Evolutionary conservation across 2,888 invertebrate species (phyloP).

Genomic region (Tetheella fluctuosa): DNA sequence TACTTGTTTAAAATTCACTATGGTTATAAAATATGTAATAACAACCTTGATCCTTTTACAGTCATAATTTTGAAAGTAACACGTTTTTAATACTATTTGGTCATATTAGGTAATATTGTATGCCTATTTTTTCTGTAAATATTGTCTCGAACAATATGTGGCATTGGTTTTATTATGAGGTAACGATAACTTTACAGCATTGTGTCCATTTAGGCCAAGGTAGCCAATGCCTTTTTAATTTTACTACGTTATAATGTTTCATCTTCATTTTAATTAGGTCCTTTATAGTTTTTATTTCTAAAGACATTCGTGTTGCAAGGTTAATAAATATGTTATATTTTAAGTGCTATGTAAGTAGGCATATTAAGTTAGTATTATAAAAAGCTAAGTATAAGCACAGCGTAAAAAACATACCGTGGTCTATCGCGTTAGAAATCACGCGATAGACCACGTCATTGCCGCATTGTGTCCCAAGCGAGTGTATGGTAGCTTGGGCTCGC

Average conservation of each 20-base stretch:
- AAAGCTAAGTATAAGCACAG: too few species aligned
- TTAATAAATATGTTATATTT: too few species aligned
- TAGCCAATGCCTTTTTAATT: background rate
- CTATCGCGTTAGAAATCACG: too few species aligned
- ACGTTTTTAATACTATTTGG: background rate
- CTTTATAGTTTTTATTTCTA: background rate
- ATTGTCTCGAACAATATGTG: background rate
- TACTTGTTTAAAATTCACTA: too few species aligned
- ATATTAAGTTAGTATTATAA: too few species aligned
- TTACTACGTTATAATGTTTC: background rate
- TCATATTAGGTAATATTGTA: background rate
- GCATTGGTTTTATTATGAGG: constrained; percentile 3
- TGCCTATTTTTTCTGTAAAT: background rate
- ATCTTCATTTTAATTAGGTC: constrained; percentile 1
- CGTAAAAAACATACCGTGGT: too few species aligned
- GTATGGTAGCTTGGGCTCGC: too few species aligned
- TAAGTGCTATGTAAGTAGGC: too few species aligned
- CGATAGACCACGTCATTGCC: too few species aligned
- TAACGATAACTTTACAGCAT: background rate
- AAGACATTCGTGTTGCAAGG: background rate
- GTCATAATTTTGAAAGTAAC: background rate
- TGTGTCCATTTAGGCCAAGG: background rate
- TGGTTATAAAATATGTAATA: background rate
- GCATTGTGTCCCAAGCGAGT: too few species aligned
- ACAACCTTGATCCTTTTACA: background rate